phyloP scores from a whole-genome alignment of 2,888 invertebrate species.

The Terebella lapidaria region DNA sequence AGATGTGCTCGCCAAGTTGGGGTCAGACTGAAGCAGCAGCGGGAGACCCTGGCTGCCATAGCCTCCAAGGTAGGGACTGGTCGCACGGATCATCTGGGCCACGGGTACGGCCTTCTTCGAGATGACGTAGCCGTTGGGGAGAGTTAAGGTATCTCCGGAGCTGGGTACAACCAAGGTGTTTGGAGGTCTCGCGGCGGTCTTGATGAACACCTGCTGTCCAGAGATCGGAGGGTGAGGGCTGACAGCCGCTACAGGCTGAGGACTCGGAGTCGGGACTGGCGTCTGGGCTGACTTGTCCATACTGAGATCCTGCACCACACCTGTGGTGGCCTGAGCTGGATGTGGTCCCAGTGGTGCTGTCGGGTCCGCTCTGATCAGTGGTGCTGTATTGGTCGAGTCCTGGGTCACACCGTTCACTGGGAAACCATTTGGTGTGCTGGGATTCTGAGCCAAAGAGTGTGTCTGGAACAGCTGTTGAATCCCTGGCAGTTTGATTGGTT shows the following conservation, averaged over 20 bases:
- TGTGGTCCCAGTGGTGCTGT: neutral
- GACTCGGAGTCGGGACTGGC: neutral
- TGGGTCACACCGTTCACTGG: neutral
- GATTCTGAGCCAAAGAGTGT: conserved; percentile 1
- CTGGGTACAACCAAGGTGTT: neutral
- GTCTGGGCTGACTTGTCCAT: neutral
- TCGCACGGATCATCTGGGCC: neutral
- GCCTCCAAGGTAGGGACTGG: neutral
- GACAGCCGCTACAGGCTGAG: neutral
- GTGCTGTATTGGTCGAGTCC: neutral
- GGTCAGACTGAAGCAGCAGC: neutral
- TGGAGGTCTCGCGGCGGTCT: neutral
- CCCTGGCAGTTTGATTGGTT: conserved; percentile 4
- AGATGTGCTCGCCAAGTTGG: conserved; percentile 3
- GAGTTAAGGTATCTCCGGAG: neutral
- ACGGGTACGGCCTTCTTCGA: neutral
- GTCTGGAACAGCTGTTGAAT: conserved; percentile 8
- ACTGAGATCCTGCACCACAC: neutral
- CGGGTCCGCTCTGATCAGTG: neutral
- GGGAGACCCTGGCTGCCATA: neutral
- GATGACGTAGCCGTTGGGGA: neutral
- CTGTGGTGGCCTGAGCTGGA: neutral
- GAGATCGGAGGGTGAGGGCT: neutral
- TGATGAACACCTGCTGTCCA: neutral
- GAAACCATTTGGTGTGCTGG: no score